Conservation (phyloP, 2,888 invertebrate species). For the Drosophila lacicola region DNA sequence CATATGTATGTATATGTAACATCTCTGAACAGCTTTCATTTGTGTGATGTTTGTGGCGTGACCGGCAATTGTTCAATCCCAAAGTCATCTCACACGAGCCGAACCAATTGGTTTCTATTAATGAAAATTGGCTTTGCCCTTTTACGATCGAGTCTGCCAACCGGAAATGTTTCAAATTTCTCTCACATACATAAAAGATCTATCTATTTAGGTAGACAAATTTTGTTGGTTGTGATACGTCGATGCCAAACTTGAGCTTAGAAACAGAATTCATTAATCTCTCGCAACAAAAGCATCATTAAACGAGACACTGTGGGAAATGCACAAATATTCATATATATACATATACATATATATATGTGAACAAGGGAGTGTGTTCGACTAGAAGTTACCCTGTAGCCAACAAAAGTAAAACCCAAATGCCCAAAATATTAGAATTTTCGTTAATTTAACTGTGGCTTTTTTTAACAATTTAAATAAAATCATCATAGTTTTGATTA, state of each 20-base stretch:
- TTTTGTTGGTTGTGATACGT: slow-evolving; percentile 9
- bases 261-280: slow-evolving; percentile 75
- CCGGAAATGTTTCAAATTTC: slow-evolving; percentile 72
- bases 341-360: no score
- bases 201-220: slow-evolving; percentile 10
- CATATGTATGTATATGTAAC: no score
- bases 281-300: slow-evolving; percentile 59
- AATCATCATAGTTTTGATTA: no score
- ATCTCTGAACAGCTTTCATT: slow-evolving; percentile 15
- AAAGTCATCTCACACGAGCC: slow-evolving; percentile 31
- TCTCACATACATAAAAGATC: slow-evolving; percentile 28
- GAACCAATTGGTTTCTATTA: slow-evolving; percentile 71
- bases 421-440: no score
- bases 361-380: background rate
- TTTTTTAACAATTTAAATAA: no score
- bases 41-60: slow-evolving; percentile 26
- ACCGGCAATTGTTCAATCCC: slow-evolving; percentile 40
- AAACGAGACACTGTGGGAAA: slow-evolving; percentile 58
- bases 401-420: background rate
- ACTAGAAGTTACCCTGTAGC: slow-evolving; percentile 10
- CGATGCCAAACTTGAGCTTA: slow-evolving; percentile 56
- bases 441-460: no score
- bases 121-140: slow-evolving; percentile 57
- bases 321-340: slow-evolving; percentile 16
- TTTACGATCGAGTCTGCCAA: slow-evolving; percentile 20